Percentiles rank a stretch among this genome's conserved stretches.
Evolutionary conservation across 2,888 invertebrate genomes (phyloP).

Genomic region (Apodemia duryi): DNA sequence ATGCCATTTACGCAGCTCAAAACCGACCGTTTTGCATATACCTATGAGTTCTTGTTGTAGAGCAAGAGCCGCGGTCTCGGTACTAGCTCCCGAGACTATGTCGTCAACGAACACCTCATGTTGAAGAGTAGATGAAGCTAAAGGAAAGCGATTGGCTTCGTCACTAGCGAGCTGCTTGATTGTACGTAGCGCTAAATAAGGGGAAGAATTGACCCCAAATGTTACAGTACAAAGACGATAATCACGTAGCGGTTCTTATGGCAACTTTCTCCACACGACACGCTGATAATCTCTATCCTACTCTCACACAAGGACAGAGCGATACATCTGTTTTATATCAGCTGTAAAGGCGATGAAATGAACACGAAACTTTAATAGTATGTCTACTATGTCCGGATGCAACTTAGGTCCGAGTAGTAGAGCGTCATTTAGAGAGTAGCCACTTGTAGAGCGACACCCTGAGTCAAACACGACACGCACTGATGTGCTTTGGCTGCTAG

Average conservation of each 20-base stretch:
- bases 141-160: not conserved
- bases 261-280: not conserved
- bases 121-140: not conserved
- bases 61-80: not conserved
- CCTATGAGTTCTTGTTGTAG: constrained; percentile 4
- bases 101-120: constrained; percentile 12
- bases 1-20: not conserved
- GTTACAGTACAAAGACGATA: not conserved
- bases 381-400: not conserved
- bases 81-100: not conserved
- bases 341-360: constrained; percentile 6
- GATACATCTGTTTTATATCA: constrained; percentile 13
- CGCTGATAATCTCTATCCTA: not conserved
- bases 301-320: not conserved
- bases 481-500: not conserved
- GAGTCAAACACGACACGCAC: constrained; percentile 1
- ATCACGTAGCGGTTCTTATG: not conserved
- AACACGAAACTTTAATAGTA: constrained; percentile 10
- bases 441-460: constrained; percentile 1
- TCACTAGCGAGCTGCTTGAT: not conserved
- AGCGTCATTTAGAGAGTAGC: constrained; percentile 1
- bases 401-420: not conserved
- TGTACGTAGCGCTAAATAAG: constrained; percentile 4
- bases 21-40: not conserved
- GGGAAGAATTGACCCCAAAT: constrained; percentile 11